These are phyloP conservation scores for Phocoena phocoena DNA, from an alignment of 2,113 vertebrate genomes.

Conservation along the genomic window DNA sequence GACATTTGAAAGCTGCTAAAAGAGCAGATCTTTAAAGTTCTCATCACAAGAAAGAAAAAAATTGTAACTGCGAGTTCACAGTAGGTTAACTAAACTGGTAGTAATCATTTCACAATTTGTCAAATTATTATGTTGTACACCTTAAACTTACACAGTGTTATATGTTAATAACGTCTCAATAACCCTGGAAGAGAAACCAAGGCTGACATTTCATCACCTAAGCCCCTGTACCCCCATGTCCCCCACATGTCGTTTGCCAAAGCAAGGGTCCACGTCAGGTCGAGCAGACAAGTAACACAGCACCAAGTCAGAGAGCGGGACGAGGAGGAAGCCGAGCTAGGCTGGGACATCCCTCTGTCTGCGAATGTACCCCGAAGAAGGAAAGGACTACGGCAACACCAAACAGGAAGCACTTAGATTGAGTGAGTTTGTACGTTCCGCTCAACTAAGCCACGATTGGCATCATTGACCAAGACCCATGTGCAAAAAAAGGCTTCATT, in stretches of 20 bases:
- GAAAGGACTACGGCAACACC: neutral
- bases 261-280: accelerated
- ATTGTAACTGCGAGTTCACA: neutral
- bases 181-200: neutral
- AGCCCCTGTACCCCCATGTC: neutral
- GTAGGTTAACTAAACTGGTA: neutral
- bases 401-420: too few species aligned
- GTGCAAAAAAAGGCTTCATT: neutral
- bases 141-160: neutral
- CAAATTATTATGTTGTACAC: neutral
- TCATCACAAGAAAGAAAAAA: neutral
- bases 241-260: too few species aligned
- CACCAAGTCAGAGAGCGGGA: neutral
- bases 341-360: neutral
- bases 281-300: neutral
- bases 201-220: neutral
- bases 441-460: neutral
- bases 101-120: neutral
- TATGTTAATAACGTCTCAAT: neutral
- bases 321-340: accelerated
- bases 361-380: neutral
- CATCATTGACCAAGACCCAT: neutral
- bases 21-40: neutral
- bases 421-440: neutral
- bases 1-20: neutral